A percentile compares a stretch with the other conserved stretches of the same genome.
Conservation (phyloP, 2,888 invertebrate genomes). For the Drosophila ustulata region DNA sequence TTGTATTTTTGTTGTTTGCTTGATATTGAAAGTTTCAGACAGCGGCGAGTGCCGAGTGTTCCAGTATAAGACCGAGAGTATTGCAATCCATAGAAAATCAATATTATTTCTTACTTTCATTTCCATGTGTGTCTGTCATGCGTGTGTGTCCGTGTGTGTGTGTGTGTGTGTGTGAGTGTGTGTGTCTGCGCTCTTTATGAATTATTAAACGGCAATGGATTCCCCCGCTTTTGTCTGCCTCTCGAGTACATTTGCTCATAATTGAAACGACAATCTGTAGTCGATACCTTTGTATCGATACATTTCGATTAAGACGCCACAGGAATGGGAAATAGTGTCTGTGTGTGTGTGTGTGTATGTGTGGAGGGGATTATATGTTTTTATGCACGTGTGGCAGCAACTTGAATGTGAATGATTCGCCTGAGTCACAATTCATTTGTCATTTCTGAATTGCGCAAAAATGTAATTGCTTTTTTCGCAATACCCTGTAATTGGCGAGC, state of each 20-base stretch:
- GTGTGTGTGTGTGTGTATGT: not conserved
- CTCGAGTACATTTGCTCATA: slow-evolving; percentile 50
- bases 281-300: slow-evolving; percentile 40
- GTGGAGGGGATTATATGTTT: not conserved
- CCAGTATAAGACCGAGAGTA: slow-evolving; percentile 15
- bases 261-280: slow-evolving; percentile 45
- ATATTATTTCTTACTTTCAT: slow-evolving; percentile 54
- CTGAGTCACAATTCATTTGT: slow-evolving; percentile 25
- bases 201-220: slow-evolving; percentile 53
- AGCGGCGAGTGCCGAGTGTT: slow-evolving; percentile 3
- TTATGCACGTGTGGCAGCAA: slow-evolving; percentile 12
- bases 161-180: slow-evolving; percentile 7
- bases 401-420: slow-evolving; percentile 16
- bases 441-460: slow-evolving; percentile 19
- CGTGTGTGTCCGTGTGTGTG: not conserved
- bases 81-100: slow-evolving; percentile 67
- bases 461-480: slow-evolving; percentile 5
- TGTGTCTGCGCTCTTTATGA: slow-evolving; percentile 39
- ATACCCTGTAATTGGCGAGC: slow-evolving; percentile 7
- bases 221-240: slow-evolving; percentile 33
- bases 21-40: slow-evolving; percentile 42
- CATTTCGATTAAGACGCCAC: slow-evolving; percentile 6
- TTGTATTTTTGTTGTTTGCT: slow-evolving; percentile 38
- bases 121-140: not conserved
- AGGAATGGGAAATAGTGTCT: too few species aligned